Evolutionary conservation across 2,888 invertebrate genomes (phyloP), one percentile per base, ranked within the genome.

Genomic region (Anoncus sp.): DNA sequence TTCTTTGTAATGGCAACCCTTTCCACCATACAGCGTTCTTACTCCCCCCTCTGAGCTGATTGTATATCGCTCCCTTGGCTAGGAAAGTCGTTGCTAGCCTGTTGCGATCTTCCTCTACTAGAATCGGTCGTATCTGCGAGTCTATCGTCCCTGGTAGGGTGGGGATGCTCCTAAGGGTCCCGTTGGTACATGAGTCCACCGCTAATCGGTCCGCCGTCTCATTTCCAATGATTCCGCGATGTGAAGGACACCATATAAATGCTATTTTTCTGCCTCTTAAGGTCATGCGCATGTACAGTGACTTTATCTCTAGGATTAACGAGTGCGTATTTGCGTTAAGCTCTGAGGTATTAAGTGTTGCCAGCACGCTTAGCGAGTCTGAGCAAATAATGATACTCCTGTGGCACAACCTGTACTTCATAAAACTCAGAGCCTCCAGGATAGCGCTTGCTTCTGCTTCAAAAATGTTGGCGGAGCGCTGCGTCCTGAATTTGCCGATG

Each of bases 231-330:
- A 57, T 18, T 3, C 57, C 38, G 1, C 12, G 18, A 10, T 57
- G 57, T 18, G 57, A 6, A 1, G 18, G 57, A n/a, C 57, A 35
- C 57, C 35, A 57, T 7, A 57, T 9, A 9, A 57, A 57, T 2
- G 14, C 22, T n/a, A 59, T 20, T 22, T 43, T 9, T 7, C 40
- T 18, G 12, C 22, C 22, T 16, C 20, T 22, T 1, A 12, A 18
- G 2, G 40, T 59, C 12, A 59, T 40, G 3, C 59, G 12, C 5
- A 12, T 1, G 7, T 40, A 40, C 1, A 59, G 7, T 3, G 59
- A 59, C 22, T 40, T n/a, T 10, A 59, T 59, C 2, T 59, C 40
- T 14, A 59, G 18, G 3, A 59, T 35, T 3, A 22, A 10, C 3
- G 38, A 35, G 1, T 59, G 38, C 5, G 1, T 2, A 12, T 59